phyloP scores from a whole-genome alignment of 2,888 invertebrate genomes.

The Tiliacea citrago region DNA sequence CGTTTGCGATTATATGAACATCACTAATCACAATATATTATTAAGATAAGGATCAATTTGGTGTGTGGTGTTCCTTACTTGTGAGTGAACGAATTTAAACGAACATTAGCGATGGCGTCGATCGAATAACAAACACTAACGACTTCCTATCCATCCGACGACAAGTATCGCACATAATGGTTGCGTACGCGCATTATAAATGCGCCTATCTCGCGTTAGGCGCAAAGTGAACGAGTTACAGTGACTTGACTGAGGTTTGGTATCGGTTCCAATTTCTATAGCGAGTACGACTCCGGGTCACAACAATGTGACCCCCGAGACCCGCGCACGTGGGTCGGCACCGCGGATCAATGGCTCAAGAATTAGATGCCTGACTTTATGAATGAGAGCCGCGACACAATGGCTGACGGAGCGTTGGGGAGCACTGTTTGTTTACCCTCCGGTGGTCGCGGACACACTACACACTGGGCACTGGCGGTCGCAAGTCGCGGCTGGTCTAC shows the following conservation, averaged over 20 bases:
- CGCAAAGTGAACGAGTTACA: conserved; percentile 51
- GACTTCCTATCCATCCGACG: conserved; percentile 21
- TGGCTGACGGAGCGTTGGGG: conserved; percentile 37
- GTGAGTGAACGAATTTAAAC: neutral
- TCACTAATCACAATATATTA: conserved; percentile 61
- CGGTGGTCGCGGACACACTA: conserved; percentile 47
- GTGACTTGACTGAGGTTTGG: conserved; percentile 53
- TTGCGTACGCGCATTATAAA: conserved; percentile 66
- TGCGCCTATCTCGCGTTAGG: conserved; percentile 61
- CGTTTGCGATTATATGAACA: conserved; percentile 50
- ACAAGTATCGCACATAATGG: conserved; percentile 53
- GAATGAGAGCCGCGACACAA: conserved; percentile 55
- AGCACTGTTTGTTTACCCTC: conserved; percentile 58
- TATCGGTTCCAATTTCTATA: conserved; percentile 68
- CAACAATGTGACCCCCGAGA: conserved; percentile 54
- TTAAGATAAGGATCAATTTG: conserved; percentile 14
- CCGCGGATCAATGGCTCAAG: conserved; percentile 56
- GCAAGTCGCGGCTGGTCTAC: conserved; percentile 67
- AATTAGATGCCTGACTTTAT: conserved; percentile 43
- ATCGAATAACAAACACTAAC: conserved; percentile 41
- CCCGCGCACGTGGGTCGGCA: conserved; percentile 50
- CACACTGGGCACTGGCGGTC: conserved; percentile 53
- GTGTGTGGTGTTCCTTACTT: neutral
- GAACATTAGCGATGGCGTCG: conserved; percentile 3
- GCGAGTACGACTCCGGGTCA: conserved; percentile 47